Evolutionary conservation across 2,797 vertebrate species (phyloP), one percentile per base, ranked within the genome.

Genomic region (Margarornis squamiger): DNA sequence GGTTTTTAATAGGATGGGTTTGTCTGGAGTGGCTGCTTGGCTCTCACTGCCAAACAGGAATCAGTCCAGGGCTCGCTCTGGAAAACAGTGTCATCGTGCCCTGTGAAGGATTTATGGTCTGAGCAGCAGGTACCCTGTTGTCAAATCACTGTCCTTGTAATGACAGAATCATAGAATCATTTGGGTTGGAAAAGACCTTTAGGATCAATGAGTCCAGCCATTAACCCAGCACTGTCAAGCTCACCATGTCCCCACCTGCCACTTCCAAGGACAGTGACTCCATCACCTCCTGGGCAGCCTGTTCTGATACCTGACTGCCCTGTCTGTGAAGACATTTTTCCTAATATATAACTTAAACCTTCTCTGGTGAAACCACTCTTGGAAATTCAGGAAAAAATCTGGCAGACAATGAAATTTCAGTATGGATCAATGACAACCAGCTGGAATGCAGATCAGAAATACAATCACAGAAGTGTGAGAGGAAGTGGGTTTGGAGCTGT

Each of bases 371-470:
- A 91, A 84, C 8, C 26, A 79, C 30, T 30, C 2, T 2, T 74
- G 16, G 23, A 90, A 92, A 92, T 27, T 61, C 12, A 76, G 43
- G 49, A 76, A 63, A 83, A 95, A 76, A 30, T 68, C 21, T 85
- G 86, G 18, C 58, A 89, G 41, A 86, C 34, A 59, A 79, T 34
- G 32, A 65, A 61, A 86, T 81, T 85, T 88, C 87, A 85, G 39
- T 43, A 52, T 30, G 27, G 75, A 61, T 76, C 54, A 91, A 36
- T 81, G 66, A 63, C 29, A 88, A 76, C 61, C 41, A 73, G 81
- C 78, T 41, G 88, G 70, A 93, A 90, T 6, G 10, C 51, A 90
- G 88, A 76, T 39, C 71, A 95, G 79, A 94, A 96, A 85, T 81
- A 57, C 36, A 86, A 76, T 70, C 49, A 79, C 34, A 55, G 72